These are phyloP conservation scores for Sciurus niger DNA, from an alignment of 2,113 vertebrate genomes.

Conservation along the genomic window DNA sequence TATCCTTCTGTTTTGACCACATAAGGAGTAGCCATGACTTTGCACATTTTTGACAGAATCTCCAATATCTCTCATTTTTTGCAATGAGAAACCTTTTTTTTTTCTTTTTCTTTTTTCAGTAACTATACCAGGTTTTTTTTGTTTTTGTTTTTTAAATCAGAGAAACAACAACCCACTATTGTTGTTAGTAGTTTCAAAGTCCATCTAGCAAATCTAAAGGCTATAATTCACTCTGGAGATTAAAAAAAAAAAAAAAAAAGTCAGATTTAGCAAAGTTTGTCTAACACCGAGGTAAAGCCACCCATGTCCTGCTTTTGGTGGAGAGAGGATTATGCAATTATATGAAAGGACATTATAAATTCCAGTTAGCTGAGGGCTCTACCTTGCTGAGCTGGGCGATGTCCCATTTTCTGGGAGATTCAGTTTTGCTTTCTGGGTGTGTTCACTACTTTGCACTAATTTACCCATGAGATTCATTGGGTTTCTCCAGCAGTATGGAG, in stretches of 20 bases:
- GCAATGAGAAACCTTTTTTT: background rate
- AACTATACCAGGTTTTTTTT: too few species aligned
- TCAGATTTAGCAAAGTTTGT: background rate
- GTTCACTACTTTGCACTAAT: background rate
- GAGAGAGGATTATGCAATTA: background rate
- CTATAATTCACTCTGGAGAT: background rate
- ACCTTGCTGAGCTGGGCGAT: background rate
- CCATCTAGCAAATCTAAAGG: background rate
- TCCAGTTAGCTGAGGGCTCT: constrained; percentile 23
- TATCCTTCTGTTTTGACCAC: background rate
- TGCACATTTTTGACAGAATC: constrained; percentile 23
- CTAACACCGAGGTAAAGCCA: background rate
- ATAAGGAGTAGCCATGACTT: background rate
- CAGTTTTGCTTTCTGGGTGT: background rate
- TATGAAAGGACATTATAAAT: background rate
- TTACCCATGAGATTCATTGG: background rate
- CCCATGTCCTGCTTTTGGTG: background rate
- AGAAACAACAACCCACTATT: background rate
- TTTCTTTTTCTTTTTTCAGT: background rate
- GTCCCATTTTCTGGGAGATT: background rate
- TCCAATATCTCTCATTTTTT: background rate
- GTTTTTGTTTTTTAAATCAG: background rate
- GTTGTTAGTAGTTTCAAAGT: constrained; percentile 14
- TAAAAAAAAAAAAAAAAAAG: background rate
- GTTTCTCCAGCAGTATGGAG: background rate